phyloP scores from a whole-genome alignment of 2,797 vertebrate genomes.

The Centroberyx gerrardi region DNA sequence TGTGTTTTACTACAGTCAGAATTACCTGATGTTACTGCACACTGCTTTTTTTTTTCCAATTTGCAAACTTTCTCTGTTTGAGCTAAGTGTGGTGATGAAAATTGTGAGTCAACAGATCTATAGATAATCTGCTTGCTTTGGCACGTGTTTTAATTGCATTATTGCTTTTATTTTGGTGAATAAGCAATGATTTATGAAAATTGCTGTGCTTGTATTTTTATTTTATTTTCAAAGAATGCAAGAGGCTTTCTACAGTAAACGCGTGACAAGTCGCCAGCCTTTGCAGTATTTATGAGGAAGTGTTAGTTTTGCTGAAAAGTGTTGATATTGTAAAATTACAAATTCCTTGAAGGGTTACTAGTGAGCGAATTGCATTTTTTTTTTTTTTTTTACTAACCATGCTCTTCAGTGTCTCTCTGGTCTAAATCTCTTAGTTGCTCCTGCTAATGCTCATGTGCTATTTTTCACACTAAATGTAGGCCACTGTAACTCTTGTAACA shows the following conservation, averaged over 20 bases:
- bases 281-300: neutral
- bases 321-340: neutral
- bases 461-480: neutral
- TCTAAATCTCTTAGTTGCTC: neutral
- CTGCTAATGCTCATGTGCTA: neutral
- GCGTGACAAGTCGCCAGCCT: neutral
- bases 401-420: neutral
- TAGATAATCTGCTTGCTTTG: neutral
- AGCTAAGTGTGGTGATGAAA: neutral
- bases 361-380: neutral
- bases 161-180: neutral
- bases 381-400: neutral
- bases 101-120: neutral
- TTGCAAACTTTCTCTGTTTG: neutral
- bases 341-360: conserved; percentile 12
- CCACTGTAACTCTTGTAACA: neutral
- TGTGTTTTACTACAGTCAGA: neutral
- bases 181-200: neutral
- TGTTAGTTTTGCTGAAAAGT: neutral
- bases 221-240: neutral
- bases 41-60: neutral
- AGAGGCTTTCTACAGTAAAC: neutral
- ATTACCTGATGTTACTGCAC: no score
- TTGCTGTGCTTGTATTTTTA: neutral
- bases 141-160: neutral